These are phyloP conservation scores for Turnix velox DNA, from an alignment of 2,113 vertebrate species.

Conservation along the genomic window DNA sequence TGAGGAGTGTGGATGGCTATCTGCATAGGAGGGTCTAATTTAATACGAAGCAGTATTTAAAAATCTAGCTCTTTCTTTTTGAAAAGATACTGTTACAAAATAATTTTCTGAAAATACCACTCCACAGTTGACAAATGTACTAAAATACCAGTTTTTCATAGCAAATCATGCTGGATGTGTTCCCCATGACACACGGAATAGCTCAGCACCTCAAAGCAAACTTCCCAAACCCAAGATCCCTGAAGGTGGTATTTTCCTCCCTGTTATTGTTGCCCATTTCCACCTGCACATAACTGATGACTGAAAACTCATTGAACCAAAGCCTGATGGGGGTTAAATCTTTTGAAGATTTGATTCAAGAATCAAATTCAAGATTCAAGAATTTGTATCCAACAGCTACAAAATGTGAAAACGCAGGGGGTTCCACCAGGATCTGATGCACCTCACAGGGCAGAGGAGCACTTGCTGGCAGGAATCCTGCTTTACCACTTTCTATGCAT, in stretches of 20 bases:
- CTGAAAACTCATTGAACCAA: background rate
- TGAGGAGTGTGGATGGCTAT: background rate
- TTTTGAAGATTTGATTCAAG: rapidly evolving
- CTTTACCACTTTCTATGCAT: background rate
- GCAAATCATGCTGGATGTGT: background rate
- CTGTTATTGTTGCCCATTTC: background rate
- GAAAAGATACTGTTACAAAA: background rate
- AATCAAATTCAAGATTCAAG: too few species aligned
- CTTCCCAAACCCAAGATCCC: rapidly evolving
- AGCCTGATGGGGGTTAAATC: rapidly evolving
- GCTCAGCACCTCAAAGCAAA: background rate
- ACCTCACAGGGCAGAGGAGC: rapidly evolving
- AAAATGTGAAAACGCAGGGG: rapidly evolving
- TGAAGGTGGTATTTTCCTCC: background rate
- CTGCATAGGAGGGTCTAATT: background rate
- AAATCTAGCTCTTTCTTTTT: background rate
- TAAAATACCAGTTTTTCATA: background rate
- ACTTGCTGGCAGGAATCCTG: rapidly evolving
- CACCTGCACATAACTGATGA: background rate
- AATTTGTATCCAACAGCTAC: background rate
- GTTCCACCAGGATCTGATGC: background rate
- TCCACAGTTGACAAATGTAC: background rate
- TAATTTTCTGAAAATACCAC: background rate
- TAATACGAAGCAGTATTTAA: background rate
- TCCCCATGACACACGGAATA: background rate